Conservation (phyloP, 2,113 vertebrate genomes). For the Choloepus hoffmanni region DNA sequence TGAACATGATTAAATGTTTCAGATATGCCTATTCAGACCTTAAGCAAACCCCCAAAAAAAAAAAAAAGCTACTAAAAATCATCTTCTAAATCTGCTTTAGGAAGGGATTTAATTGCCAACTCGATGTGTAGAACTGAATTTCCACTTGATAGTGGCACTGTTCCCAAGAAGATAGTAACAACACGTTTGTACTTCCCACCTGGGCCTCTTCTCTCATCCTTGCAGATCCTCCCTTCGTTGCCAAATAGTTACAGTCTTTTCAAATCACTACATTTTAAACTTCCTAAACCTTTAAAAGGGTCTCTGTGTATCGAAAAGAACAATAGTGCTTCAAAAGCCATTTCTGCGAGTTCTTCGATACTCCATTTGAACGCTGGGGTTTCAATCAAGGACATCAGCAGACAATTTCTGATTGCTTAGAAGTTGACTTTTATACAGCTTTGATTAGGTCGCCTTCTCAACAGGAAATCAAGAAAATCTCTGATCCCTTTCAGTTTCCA, state of each 20-base stretch:
- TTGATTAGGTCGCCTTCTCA: slow-evolving; percentile 77
- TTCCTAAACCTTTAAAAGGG: slow-evolving; percentile 70
- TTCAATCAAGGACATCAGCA: slow-evolving; percentile 55
- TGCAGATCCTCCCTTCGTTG: not conserved
- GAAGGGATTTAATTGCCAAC: slow-evolving; percentile 61
- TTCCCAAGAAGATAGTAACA: slow-evolving; percentile 42
- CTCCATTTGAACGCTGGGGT: slow-evolving; percentile 74
- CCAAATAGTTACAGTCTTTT: slow-evolving; percentile 68
- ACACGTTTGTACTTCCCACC: not conserved
- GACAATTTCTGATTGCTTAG: slow-evolving; percentile 58
- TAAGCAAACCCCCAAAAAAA: slow-evolving; percentile 79
- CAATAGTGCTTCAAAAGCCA: slow-evolving; percentile 79
- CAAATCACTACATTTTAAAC: slow-evolving; percentile 65
- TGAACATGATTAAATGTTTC: slow-evolving; percentile 88
- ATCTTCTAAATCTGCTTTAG: slow-evolving; percentile 72
- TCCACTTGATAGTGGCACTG: not conserved
- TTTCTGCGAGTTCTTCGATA: slow-evolving; percentile 68
- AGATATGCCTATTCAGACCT: slow-evolving; percentile 84
- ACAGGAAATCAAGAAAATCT: slow-evolving; percentile 77
- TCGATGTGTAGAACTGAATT: slow-evolving; percentile 46
- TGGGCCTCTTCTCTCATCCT: not conserved
- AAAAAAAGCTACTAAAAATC: slow-evolving; percentile 62
- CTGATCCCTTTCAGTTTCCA: slow-evolving; percentile 72
- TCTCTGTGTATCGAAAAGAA: slow-evolving; percentile 71
- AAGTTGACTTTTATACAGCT: slow-evolving; percentile 62